A percentile compares a stretch with the other conserved stretches of the same genome.
These are phyloP conservation scores for Onychomys torridus DNA, from an alignment of 2,797 vertebrate genomes.

Conservation along the genomic window DNA sequence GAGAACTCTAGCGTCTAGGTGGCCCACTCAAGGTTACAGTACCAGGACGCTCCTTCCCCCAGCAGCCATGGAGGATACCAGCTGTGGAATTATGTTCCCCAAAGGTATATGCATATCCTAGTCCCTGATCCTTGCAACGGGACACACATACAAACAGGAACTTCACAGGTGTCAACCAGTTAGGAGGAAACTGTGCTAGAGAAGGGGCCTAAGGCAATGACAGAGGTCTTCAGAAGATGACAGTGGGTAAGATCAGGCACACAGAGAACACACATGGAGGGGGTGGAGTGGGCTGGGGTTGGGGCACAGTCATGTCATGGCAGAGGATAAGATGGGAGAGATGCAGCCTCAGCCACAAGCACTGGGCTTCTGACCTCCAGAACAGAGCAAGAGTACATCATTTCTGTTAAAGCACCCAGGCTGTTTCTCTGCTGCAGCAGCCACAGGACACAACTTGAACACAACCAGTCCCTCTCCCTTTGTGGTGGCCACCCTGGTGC, in stretches of 20 bases:
- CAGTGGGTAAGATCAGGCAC: background rate
- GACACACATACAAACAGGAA: background rate
- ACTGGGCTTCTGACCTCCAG: background rate
- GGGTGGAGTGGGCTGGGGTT: accelerated
- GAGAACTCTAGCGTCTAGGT: accelerated
- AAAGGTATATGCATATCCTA: background rate
- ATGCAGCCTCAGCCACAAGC: accelerated
- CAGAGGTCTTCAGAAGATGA: accelerated
- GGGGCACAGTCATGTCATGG: no score
- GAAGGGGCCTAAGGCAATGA: accelerated
- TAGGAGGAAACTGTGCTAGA: background rate
- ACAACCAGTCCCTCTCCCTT: background rate
- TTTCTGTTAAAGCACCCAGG: accelerated
- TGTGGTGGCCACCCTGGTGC: accelerated
- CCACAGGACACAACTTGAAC: background rate
- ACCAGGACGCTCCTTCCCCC: background rate
- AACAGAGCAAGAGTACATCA: accelerated
- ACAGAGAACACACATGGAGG: background rate
- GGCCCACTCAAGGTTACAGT: accelerated
- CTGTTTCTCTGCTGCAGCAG: accelerated
- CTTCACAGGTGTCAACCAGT: background rate
- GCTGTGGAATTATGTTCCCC: background rate
- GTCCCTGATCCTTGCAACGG: background rate
- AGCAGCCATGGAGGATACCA: accelerated
- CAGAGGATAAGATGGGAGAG: background rate